Evolutionary conservation across 2,797 vertebrate genomes (phyloP).

Genomic region (Enoplosus armatus): DNA sequence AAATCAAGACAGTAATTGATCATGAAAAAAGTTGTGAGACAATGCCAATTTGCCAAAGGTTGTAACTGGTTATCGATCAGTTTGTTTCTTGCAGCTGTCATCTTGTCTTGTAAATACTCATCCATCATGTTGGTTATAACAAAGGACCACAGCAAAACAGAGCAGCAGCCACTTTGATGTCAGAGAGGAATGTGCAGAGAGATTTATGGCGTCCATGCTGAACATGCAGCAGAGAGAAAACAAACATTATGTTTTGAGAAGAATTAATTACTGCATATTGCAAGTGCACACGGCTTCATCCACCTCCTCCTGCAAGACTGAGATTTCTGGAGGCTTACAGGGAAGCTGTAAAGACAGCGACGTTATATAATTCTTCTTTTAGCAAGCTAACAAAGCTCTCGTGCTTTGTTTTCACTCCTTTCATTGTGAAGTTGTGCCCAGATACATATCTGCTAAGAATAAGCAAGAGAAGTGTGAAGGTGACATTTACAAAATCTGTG

Average conservation of each 20-base stretch:
- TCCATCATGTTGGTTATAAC: background rate
- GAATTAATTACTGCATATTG: constrained; percentile 33
- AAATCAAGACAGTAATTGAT: background rate
- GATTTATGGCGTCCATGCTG: too few relatives aligned
- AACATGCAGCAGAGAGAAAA: constrained; percentile 35
- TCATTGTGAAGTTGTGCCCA: background rate
- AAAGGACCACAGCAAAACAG: background rate
- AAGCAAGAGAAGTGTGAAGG: constrained; percentile 1
- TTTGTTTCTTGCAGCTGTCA: constrained; percentile 1
- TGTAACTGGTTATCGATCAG: background rate
- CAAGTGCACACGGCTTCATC: constrained; percentile 5
- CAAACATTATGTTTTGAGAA: constrained; percentile 9
- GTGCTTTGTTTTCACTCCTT: background rate
- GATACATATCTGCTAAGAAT: background rate
- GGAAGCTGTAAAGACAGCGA: constrained; percentile 16
- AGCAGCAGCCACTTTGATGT: background rate
- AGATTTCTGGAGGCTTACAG: constrained; percentile 29
- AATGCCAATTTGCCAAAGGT: background rate
- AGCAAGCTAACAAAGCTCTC: constrained; percentile 13
- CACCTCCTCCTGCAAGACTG: constrained; percentile 24
- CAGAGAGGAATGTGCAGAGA: too few relatives aligned
- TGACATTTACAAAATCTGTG: constrained; percentile 20
- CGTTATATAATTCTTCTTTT: constrained; percentile 28
- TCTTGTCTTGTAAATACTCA: background rate
- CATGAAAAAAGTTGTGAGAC: background rate